Base-by-base conservation (phyloP, 1,140 invertebrate species). In the Daktulosphaira vitifoliae region DNA sequence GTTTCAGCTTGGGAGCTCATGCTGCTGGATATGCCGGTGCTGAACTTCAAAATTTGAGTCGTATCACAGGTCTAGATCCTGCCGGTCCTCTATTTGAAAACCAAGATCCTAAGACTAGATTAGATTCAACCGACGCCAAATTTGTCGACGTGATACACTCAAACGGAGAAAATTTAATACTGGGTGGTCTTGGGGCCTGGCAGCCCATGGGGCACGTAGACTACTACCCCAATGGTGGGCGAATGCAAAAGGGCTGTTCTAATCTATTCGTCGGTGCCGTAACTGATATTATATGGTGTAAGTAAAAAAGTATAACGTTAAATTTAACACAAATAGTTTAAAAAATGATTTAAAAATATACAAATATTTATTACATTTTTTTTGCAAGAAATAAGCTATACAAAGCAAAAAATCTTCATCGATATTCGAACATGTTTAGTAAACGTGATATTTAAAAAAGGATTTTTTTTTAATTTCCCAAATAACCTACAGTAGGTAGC, bases 121-220 rank as follows among this genome's bases (percentile, higher is more conserved):
- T 95, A 46, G 91, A 94, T 72, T 82, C 85, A 49, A 81, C 78
- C 0, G 92, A 96, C 75, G 93, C 93, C 0, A 80, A 84, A 42
- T 96, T 95, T 73, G 93, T 97, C 0, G 94, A 96, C 73, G 90
- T 94, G 0, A 95, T 96, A 48, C 93, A 97, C 73, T 92, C 89
- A 13, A 94, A 96, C 73, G 92, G 90, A 0, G 68, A 68, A 18
- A 68, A 68, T 50, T 37, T 68, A 15, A 85, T 93, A 29, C 76
- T 91, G 42, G 90, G 90, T 1, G 88, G 88, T 0, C 73, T 92
- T 11, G 90, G 90, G 3, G 86, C 86, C 1, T 87, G 85, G 76
- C 87, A 92, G 73, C 87, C 89, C 0, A 87, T 90, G 82, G 92
- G 88, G 0, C 87, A 96, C 71, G 88, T 93, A 0, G 92, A 95